A percentile compares a stretch with the other conserved stretches of the same genome.
Evolutionary conservation across 92 coral and sea anemone species (phyloP).

Genomic region (Metridium senile): DNA sequence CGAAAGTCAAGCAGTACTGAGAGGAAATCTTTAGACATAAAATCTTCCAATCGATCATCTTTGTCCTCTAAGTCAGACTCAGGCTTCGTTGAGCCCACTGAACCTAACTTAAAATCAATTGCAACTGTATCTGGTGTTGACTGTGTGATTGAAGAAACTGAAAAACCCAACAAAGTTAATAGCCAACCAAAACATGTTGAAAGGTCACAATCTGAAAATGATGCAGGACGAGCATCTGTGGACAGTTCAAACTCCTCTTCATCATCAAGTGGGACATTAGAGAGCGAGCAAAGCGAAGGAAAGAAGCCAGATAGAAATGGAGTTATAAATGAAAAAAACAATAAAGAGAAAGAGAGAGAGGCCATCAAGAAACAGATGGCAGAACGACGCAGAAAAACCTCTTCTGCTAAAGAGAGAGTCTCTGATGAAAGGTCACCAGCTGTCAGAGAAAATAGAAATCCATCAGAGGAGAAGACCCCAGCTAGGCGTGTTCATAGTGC

Average conservation of each 20-base stretch:
- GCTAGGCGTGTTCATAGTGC: slow-evolving; percentile 42
- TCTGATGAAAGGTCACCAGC: slow-evolving; percentile 10
- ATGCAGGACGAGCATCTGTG: slow-evolving; percentile 53
- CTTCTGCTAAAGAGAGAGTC: slow-evolving; percentile 26
- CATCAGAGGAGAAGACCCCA: slow-evolving; percentile 44
- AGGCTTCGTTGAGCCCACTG: slow-evolving; percentile 61
- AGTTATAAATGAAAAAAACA: slow-evolving; percentile 26
- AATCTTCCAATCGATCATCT: slow-evolving; percentile 41
- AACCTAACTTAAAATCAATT: slow-evolving; percentile 63
- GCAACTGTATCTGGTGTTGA: slow-evolving; percentile 86
- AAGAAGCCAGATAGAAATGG: slow-evolving; percentile 16
- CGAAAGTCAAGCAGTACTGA: slow-evolving; percentile 53
- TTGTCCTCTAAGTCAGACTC: slow-evolving; percentile 70
- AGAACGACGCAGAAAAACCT: slow-evolving; percentile 42
- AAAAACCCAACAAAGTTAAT: slow-evolving; percentile 32
- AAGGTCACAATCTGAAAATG: slow-evolving; percentile 46
- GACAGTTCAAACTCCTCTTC: slow-evolving; percentile 56
- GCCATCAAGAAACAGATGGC: slow-evolving; percentile 69
- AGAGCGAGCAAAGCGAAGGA: slow-evolving; percentile 66
- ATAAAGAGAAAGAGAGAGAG: slow-evolving; percentile 53
- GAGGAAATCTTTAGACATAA: slow-evolving; percentile 28
- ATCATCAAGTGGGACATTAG: slow-evolving; percentile 68
- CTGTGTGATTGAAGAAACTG: slow-evolving; percentile 61
- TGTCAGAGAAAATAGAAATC: not conserved
- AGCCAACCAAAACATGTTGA: slow-evolving; percentile 42